A percentile compares a stretch with the other conserved stretches of the same genome.
These are phyloP conservation scores for Catharus ustulatus DNA, from an alignment of 2,797 vertebrate genomes.

Conservation along the genomic window DNA sequence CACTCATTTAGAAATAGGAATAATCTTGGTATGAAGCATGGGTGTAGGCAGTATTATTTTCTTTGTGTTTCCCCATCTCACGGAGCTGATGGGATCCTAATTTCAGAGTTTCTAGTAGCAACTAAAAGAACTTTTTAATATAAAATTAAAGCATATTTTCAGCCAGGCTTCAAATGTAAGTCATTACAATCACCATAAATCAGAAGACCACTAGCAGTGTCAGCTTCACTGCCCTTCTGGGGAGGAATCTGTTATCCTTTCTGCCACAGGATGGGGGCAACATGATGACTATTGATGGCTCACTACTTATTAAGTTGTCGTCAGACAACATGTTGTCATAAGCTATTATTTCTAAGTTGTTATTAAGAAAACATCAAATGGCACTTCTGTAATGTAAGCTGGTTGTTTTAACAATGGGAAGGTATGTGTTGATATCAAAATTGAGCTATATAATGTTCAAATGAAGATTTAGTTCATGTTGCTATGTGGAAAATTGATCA, in stretches of 20 bases:
- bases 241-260: conserved; percentile 22
- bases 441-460: neutral
- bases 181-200: neutral
- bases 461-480: neutral
- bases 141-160: neutral
- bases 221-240: conserved; percentile 34
- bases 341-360: conserved; percentile 18
- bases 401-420: neutral
- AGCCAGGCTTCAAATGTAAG: conserved; percentile 3
- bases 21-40: neutral
- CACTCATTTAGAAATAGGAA: neutral
- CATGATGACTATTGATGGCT: conserved; percentile 46
- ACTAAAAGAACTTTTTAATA: neutral
- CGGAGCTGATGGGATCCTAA: neutral
- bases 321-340: conserved; percentile 49
- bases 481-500: neutral
- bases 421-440: neutral
- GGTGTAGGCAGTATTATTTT: neutral
- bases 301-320: conserved; percentile 29
- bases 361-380: neutral
- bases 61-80: neutral
- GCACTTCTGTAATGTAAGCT: neutral
- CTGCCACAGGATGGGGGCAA: conserved; percentile 20
- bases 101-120: neutral
- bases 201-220: neutral